Evolutionary conservation across 1,140 invertebrate genomes (phyloP).

Genomic region (Drosophila malerkotliana): DNA sequence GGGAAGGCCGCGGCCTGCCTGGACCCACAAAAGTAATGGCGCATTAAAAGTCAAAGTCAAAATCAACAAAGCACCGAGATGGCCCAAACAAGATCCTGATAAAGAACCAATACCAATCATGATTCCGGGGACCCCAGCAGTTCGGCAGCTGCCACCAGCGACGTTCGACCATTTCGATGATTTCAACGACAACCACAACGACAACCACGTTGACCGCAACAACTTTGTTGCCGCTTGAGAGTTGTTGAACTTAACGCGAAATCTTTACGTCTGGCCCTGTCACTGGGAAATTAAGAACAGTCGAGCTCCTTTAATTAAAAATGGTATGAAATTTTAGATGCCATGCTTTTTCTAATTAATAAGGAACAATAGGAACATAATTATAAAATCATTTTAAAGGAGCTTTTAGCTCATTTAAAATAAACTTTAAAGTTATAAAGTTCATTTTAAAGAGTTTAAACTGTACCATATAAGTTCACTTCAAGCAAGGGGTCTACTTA

Average conservation of each 20-base stretch:
- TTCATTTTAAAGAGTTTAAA: not conserved
- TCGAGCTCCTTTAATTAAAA: not conserved
- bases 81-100: slow-evolving; percentile 81
- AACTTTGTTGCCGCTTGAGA: slow-evolving; percentile 67
- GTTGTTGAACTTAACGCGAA: slow-evolving; percentile 82
- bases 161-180: slow-evolving; percentile 42
- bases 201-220: slow-evolving; percentile 63
- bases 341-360: not conserved
- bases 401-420: no score
- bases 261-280: slow-evolving; percentile 49
- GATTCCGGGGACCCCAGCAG: slow-evolving; percentile 17
- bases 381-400: no score
- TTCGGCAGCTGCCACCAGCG: slow-evolving; percentile 65
- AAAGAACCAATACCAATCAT: slow-evolving; percentile 77
- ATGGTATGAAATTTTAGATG: not conserved
- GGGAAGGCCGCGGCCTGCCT: slow-evolving; percentile 28
- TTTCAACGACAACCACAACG: slow-evolving; percentile 27
- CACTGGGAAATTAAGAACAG: slow-evolving; percentile 65
- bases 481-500: slow-evolving; percentile 17
- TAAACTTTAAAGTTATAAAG: not conserved
- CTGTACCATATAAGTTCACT: slow-evolving; percentile 28
- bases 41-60: slow-evolving; percentile 69
- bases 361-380: no score
- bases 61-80: slow-evolving; percentile 76
- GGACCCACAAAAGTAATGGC: slow-evolving; percentile 41